Conservation (phyloP, 1,140 invertebrate genomes). For the Copidosoma floridanum region DNA sequence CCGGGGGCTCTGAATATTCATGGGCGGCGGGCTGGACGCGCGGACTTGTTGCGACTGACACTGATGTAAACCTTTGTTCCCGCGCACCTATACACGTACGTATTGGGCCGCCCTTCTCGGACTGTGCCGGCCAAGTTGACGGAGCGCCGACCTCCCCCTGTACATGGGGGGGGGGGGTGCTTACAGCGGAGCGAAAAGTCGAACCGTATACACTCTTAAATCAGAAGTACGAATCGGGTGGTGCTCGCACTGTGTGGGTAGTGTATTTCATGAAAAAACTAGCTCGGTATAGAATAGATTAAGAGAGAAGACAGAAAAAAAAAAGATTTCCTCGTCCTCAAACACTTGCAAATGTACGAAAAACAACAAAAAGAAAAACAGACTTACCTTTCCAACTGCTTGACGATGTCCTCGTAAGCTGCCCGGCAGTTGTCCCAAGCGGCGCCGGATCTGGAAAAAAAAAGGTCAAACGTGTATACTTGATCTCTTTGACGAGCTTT, state of each 20-base stretch:
- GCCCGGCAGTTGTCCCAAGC: conserved; percentile 91
- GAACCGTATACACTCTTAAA: too few species aligned
- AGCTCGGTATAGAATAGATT: too few species aligned
- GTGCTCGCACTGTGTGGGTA: too few species aligned
- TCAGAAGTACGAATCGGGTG: too few species aligned
- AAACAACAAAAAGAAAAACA: too few species aligned
- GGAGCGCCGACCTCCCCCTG: too few species aligned
- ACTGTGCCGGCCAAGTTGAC: too few species aligned
- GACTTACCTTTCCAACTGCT: conserved; percentile 90
- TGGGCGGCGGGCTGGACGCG: conserved; percentile 22
- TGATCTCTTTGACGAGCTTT: conserved; percentile 23
- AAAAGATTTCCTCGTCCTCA: conserved; percentile 6
- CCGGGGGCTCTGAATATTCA: conserved; percentile 1
- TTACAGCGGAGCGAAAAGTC: too few species aligned
- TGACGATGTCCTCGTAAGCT: conserved; percentile 89
- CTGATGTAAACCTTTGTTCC: conserved; percentile 58
- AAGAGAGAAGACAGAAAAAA: conserved; percentile 13
- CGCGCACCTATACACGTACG: conserved; percentile 6
- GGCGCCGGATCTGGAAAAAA: conserved; percentile 73
- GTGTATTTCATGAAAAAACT: too few species aligned
- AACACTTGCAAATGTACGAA: too few species aligned
- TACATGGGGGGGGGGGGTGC: too few species aligned
- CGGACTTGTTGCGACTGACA: conserved; percentile 58
- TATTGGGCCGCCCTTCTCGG: conserved; percentile 13
- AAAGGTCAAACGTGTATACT: too few species aligned